Evolutionary conservation across 2,113 vertebrate species (phyloP).

Genomic region (Turdus rufiventris): DNA sequence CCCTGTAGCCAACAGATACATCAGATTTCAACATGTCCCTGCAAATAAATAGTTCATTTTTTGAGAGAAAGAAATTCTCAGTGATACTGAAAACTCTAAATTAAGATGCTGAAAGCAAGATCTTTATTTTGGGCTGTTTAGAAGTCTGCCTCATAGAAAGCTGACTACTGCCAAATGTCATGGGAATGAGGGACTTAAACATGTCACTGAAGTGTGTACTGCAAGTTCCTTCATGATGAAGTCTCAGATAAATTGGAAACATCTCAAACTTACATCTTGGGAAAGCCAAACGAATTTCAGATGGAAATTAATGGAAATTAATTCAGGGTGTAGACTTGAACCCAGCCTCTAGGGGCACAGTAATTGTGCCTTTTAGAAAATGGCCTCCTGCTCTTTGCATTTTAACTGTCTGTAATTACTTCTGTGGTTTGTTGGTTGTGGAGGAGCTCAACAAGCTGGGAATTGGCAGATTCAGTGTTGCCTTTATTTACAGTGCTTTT

Average conservation of each 20-base stretch:
- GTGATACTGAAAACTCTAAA: background rate
- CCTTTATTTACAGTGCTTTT: constrained; percentile 31
- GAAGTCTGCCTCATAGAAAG: background rate
- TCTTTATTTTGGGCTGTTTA: background rate
- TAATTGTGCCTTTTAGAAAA: constrained; percentile 39
- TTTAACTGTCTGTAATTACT: constrained; percentile 48
- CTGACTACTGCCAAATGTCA: background rate
- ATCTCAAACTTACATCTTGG: background rate
- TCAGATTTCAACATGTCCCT: background rate
- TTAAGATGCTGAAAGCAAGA: background rate
- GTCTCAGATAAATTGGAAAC: constrained; percentile 1
- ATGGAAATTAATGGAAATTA: constrained; percentile 41
- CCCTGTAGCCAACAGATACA: background rate
- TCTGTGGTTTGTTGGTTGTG: constrained; percentile 21
- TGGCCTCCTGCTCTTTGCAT: background rate
- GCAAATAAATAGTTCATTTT: background rate
- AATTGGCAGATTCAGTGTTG: constrained; percentile 18
- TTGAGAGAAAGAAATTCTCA: background rate
- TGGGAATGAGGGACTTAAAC: background rate
- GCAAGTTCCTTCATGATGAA: background rate
- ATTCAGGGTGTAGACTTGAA: constrained; percentile 13
- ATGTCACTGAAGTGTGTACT: background rate
- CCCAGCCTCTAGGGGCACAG: constrained; percentile 17
- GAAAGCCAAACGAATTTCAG: constrained; percentile 9
- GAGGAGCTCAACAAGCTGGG: constrained; percentile 7